A percentile compares a stretch with the other conserved stretches of the same genome.
Evolutionary conservation across 2,888 invertebrate genomes (phyloP).

Genomic region (Netelia fuscicornis): DNA sequence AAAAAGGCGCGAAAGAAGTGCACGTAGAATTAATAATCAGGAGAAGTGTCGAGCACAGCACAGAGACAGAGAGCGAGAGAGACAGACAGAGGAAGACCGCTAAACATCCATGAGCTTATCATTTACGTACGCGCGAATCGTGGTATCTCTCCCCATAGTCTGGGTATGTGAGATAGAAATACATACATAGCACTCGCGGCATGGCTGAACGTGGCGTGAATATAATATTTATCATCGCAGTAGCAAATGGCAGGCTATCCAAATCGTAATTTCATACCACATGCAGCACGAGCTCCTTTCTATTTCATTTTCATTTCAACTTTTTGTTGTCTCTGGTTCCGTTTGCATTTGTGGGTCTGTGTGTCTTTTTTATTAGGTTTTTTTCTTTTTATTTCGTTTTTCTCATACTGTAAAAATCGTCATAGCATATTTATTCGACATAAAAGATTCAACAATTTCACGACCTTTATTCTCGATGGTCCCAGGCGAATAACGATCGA

Average conservation of each 20-base stretch:
- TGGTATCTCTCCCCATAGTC: not conserved
- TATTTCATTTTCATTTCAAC: conserved; percentile 16
- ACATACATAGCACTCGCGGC: not conserved
- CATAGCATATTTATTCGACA: not conserved
- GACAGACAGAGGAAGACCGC: too few species aligned
- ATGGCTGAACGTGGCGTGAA: conserved; percentile 24
- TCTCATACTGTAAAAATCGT: not conserved
- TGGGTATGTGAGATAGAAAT: not conserved
- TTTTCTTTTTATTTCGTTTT: not conserved
- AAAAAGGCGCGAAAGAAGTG: not conserved
- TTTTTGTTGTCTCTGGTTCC: too few species aligned
- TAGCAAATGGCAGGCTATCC: conserved; percentile 11
- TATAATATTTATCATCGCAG: conserved; percentile 40
- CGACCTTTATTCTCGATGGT: not conserved
- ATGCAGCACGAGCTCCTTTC: conserved; percentile 20
- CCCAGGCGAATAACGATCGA: not conserved
- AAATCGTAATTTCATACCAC: conserved; percentile 27
- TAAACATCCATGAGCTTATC: conserved; percentile 25
- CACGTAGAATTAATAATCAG: conserved; percentile 2
- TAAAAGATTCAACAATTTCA: not conserved
- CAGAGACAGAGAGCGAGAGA: too few species aligned
- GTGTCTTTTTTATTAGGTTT: not conserved
- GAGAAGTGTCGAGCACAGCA: not conserved
- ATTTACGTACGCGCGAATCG: conserved; percentile 2
- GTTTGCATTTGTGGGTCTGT: not conserved